These are phyloP conservation scores for Torymus aiolomorphi DNA, from an alignment of 2,888 invertebrate genomes.

Conservation along the genomic window DNA sequence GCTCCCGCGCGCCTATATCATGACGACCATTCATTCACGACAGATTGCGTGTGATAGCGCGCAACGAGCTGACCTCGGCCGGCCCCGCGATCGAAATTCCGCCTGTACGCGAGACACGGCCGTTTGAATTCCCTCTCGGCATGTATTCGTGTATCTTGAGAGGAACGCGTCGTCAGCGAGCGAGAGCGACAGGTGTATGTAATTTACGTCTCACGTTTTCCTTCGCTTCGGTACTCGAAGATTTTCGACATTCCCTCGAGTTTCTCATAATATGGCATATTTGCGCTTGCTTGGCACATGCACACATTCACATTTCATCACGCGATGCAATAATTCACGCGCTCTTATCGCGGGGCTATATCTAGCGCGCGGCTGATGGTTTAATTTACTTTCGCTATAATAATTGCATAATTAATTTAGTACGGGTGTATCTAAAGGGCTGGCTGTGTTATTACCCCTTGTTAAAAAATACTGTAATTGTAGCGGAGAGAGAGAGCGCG, in stretches of 20 bases:
- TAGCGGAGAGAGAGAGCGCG: not conserved
- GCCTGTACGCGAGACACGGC: not conserved
- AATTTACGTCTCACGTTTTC: not conserved
- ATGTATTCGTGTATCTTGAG: not conserved
- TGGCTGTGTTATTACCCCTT: not conserved
- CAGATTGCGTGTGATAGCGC: conserved; percentile 51
- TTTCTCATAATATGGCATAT: conserved; percentile 1
- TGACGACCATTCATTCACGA: conserved; percentile 40
- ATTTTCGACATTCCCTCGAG: not conserved
- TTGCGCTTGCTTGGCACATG: not conserved
- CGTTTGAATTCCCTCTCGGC: no score
- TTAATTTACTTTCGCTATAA: conserved; percentile 28
- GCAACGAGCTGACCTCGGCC: not conserved
- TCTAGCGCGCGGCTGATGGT: conserved; percentile 15
- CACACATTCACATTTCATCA: not conserved
- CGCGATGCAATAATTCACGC: conserved; percentile 43
- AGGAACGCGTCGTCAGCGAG: not conserved
- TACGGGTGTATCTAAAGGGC: not conserved
- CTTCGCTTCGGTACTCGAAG: not conserved
- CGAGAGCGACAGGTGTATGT: not conserved
- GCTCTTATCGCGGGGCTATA: conserved; percentile 32
- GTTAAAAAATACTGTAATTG: conserved; percentile 18
- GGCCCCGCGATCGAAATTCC: conserved; percentile 10
- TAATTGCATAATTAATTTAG: conserved; percentile 30
- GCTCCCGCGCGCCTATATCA: conserved; percentile 42